Evolutionary conservation across 2,888 invertebrate genomes (phyloP), one percentile per base, ranked within the genome.

Genomic region (Tubiluchus corallicola): DNA sequence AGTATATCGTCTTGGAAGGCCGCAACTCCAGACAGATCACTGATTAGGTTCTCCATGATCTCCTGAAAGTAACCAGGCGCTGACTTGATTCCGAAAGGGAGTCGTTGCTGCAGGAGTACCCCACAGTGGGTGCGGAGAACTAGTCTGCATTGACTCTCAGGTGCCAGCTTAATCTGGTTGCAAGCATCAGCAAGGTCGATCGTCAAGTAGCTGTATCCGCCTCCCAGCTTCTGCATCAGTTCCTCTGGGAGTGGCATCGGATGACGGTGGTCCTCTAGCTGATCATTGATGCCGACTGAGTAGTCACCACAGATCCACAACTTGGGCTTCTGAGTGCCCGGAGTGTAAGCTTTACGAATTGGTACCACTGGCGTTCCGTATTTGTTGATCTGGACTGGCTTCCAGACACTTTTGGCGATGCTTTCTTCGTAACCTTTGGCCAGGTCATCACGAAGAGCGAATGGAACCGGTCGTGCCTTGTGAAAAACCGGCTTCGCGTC

Each of bases 1-100:
- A 29, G 29, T 9, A 29, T 9, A n/a, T 29, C 29, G 29, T 4
- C 45, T 19, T 44, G 45, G 40, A 46, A 45, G 47, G 46, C 45
- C 13, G 46, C 46, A 3, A 47, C 38, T 20, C 29, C 29, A 9
- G 9, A n/a, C n/a, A 29, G 29, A 29, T 29, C 29, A 29, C 29
- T 29, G n/a, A n/a, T n/a, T 29, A n/a, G 9, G 29, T 9, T 9
- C 29, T 21, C 45, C 45, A 45, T 45, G 39, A 37, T 47, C 19
- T 47, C 3, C 37, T 45, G 45, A 38, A 47, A 45, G 19, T 47
- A 47, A 4, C 47, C 45, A 9, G 29, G 29, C n/a, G 29, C 29
- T n/a, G 29, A 29, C 5, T n/a, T 29, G 29, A n/a, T 9, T 29
- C 46, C 47, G 16, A 47, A 45, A 3, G 45, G 45, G 5, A 45